Evolutionary conservation across 2,113 vertebrate species (phyloP), one percentile per base, ranked within the genome.

Genomic region (Callorhinus ursinus): DNA sequence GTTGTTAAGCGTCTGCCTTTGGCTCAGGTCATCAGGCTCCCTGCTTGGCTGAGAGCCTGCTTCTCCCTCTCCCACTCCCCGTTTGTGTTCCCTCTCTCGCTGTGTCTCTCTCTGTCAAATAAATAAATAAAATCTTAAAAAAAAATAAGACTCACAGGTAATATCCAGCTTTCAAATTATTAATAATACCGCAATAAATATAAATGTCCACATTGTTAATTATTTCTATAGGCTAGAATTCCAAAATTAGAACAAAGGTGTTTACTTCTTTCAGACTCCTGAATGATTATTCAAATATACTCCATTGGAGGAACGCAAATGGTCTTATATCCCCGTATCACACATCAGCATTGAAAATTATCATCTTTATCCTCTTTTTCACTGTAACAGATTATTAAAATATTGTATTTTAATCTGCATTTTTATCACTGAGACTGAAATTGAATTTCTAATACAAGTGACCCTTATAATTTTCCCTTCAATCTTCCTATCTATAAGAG

Each of bases 111-210:
- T 46, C 46, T 46, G 46, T 46, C 46, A 46, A 46, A 46, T 46
- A 46, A 46, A 46, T 46, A 46, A 46, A 46, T 46, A 46, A 46
- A 46, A 46, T 46, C 46, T 46, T 46, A 8, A 46, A 46, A 46
- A 39, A 46, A 46, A 46, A 46, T 96, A 77, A 82, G 67, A 63
- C 16, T 87, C 72, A 0, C 26, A 92, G 53, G 15, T 36, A 36
- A 14, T 96, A 42, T 96, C 26, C 18, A 79, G 53, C 10, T 71
- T 79, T 93, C 90, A 9, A 83, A 51, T 71, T 95, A 59, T 90
- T 85, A 85, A 80, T 87, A 95, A 69, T 88, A 18, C 49, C 42
- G 4, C 22, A 76, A 79, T 94, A 92, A 95, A 86, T 59, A n/a
- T 59, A 90, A 86, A 61, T 63, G 18, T n/a, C 10, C 18, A 49